Conservation (phyloP, 2,888 invertebrate species). For the Drosophila yooni region DNA sequence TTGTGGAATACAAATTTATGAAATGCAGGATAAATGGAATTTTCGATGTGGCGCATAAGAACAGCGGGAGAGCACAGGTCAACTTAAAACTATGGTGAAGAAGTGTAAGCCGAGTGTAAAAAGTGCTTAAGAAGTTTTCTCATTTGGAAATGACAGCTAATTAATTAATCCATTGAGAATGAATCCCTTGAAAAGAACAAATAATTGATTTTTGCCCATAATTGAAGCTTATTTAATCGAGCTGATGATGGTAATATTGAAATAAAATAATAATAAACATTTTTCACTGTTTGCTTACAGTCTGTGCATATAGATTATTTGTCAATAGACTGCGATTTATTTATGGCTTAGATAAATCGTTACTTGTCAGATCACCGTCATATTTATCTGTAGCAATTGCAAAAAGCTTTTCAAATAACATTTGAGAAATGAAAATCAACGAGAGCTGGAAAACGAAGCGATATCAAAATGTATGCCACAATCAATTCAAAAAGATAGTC, state of each 20-base stretch:
- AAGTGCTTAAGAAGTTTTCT: background rate
- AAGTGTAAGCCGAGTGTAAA: conserved; percentile 6
- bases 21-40: background rate
- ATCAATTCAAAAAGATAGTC: conserved; percentile 49
- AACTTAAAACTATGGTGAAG: background rate
- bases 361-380: conserved; percentile 8
- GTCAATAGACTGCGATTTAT: background rate
- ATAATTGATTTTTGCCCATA: background rate
- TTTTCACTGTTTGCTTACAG: background rate
- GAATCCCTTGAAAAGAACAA: background rate
- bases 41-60: background rate
- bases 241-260: background rate
- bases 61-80: background rate
- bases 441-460: background rate
- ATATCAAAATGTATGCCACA: conserved; percentile 45
- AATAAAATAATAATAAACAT: background rate
- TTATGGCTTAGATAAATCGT: background rate
- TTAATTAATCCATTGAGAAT: background rate
- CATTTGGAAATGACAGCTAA: background rate
- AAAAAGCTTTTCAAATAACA: conserved; percentile 8
- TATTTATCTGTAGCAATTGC: conserved; percentile 5
- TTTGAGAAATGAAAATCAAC: conserved; percentile 16
- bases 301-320: background rate
- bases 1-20: background rate
- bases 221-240: background rate